Base-by-base conservation (phyloP, 2,888 invertebrate genomes). In the Helobdella robusta region DNA sequence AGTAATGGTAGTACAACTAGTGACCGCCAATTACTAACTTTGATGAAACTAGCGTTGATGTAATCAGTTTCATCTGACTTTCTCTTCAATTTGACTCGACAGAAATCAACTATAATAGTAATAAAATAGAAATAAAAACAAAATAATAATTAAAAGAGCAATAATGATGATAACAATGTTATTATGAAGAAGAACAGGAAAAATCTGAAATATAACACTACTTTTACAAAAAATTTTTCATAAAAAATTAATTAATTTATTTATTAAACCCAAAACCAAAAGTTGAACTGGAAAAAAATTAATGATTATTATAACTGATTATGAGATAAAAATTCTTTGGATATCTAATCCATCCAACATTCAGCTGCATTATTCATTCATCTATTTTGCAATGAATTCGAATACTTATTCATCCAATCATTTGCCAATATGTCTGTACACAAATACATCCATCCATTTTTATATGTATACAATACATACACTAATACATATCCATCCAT, bases 31-130 rank as follows among this genome's bases (percentile, higher is more conserved):
- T 4, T 15, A 25, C 44, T 65, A 70, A 77, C 75, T 73, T 72
- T 66, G 18, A 78, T 73, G 67, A 69, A 74, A 67, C 73, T 77
- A 28, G 77, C 77, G 72, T 78, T 77, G 68, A 77, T 77, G 68
- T 76, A 78, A 64, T 76, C 77, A 52, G 28, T 52, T 2, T 50
- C 36, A 0, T 44, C 60, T 50, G 32, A 32, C 32, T 35, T 15
- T 46, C 25, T 46, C 32, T 48, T n/a, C 50, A 65, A 48, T 25
- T 59, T 65, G 18, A 65, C 65, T 60, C 65, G 36, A 23, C 35
- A 25, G 20, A 50, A 30, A 46, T 65, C 60, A 60, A 65, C 65
- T 65, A 25, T 25, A 18, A 23, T 11, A 2, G 35, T n/a, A n/a
- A 28, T 23, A 44, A 60, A 35, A 23, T 60, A n/a, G 8, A 23